Evolutionary conservation across 2,888 invertebrate genomes (phyloP), one percentile per base, ranked within the genome.

Genomic region (Operophtera brumata): DNA sequence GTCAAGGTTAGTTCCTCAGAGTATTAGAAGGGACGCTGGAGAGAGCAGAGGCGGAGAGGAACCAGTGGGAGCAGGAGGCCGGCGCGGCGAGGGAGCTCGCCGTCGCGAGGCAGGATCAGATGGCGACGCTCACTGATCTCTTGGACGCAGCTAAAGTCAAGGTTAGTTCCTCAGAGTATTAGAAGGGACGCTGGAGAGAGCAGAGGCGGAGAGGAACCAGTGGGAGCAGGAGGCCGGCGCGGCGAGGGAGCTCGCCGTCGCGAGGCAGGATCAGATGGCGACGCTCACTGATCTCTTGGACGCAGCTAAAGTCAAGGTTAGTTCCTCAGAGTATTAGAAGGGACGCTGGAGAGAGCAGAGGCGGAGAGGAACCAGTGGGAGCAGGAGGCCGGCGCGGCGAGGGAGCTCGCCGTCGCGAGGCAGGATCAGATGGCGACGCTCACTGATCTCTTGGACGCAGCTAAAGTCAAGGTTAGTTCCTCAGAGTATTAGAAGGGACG

Each of bases 141-240:
- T 86, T 97, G 12, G 97, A 97, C 60, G 95, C 95, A 78, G 96
- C 97, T 6, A 93, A 95, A 70, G 94, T 95, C 4, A 97, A 97
- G 91, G 93, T 93, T 66, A 68, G 37, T 32, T n/a, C n/a, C n/a
- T n/a, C 63, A 87, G 87, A 41, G 66, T 64, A 11, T 78, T 96
- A 34, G 97, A 97, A 70, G 93, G 94, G 6, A 93, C 93, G 1
- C 81, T 95, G 26, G 96, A 96, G 68, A 93, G 94, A 0, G 91
- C 94, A 4, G 94, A 93, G 66, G 92, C 93, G 0, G 97, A 97
- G 74, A 93, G 95, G 30, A 92, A 93, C 66, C 93, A 93, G 63
- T 85, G 94, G 65, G 96, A 97, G 69, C 91, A 92, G 34, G 95
- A 96, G 67, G 85, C 95, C 58, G 91, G 92, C 8, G 91, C 92